Conservation (phyloP, 2,113 vertebrate genomes). For the Speoplatyrhinus poulsoni region DNA sequence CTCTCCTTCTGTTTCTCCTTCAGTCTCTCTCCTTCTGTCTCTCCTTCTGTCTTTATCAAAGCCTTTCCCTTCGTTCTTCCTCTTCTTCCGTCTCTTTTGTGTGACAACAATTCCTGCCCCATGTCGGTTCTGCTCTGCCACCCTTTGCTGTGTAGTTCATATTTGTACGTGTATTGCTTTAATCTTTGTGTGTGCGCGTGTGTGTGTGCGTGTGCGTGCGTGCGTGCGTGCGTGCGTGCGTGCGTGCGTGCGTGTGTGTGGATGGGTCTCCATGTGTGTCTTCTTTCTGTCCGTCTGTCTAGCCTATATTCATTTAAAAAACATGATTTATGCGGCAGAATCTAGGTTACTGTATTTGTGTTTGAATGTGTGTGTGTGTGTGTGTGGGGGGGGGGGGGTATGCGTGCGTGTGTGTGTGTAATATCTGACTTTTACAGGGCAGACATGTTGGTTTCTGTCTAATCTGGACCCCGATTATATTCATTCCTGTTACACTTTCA, state of each 20-base stretch:
- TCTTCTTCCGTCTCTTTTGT: conserved; percentile 19
- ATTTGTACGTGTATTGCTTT: no score
- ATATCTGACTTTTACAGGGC: no score
- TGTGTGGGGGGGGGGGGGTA: conserved; percentile 22
- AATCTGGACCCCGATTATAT: conserved; percentile 42
- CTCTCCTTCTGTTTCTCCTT: background rate
- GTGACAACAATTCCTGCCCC: conserved; percentile 15
- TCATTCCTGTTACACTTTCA: conserved; percentile 38
- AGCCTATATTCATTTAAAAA: background rate
- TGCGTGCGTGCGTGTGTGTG: background rate
- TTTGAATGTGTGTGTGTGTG: conserved; percentile 19
- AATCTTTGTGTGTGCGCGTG: no score
- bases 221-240: no score
- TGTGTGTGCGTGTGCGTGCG: no score
- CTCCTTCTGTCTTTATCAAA: background rate
- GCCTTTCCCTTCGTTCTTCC: conserved; percentile 10
- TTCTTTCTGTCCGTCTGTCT: no score
- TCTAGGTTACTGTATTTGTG: conserved; percentile 4
- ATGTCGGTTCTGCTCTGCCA: conserved; percentile 25
- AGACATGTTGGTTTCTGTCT: conserved; percentile 33
- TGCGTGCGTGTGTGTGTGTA: conserved; percentile 20
- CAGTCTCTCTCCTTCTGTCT: conserved; percentile 6
- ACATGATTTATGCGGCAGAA: background rate
- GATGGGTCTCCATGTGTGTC: background rate
- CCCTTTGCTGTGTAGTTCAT: background rate